These are phyloP conservation scores for Sebastes nivosus DNA, from an alignment of 2,797 vertebrate species.

Conservation along the genomic window DNA sequence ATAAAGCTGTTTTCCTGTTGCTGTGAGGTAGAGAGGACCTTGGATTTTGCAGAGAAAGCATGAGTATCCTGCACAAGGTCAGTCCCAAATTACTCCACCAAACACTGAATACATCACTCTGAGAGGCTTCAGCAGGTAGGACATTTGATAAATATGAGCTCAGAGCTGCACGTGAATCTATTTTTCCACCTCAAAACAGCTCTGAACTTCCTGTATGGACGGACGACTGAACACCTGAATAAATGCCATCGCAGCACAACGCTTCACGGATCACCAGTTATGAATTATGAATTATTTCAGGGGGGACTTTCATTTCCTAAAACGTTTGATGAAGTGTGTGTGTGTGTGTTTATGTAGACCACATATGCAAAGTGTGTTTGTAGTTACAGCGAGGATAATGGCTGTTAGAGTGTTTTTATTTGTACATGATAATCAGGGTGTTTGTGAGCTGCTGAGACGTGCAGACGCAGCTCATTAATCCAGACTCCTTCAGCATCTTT, in stretches of 20 bases:
- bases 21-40: not conserved
- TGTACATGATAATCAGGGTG: constrained; percentile 38
- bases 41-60: not conserved
- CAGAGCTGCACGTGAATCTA: not conserved
- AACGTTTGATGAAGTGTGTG: not conserved
- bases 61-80: not conserved
- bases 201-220: not conserved
- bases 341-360: not conserved
- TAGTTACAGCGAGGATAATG: constrained; percentile 45
- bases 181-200: not conserved
- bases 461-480: constrained; percentile 72
- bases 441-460: constrained; percentile 46
- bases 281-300: constrained; percentile 8
- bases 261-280: constrained; percentile 13
- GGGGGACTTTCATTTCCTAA: not conserved
- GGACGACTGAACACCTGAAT: not conserved
- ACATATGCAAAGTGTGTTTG: constrained; percentile 37
- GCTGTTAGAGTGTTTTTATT: constrained; percentile 40
- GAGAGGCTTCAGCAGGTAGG: not conserved
- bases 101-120: not conserved
- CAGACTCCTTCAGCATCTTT: constrained; percentile 72
- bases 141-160: not conserved
- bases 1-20: not conserved
- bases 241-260: not conserved
- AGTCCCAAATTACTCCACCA: not conserved